Base-by-base conservation (phyloP, 2,888 invertebrate genomes). In the Halocaridina rubra region DNA sequence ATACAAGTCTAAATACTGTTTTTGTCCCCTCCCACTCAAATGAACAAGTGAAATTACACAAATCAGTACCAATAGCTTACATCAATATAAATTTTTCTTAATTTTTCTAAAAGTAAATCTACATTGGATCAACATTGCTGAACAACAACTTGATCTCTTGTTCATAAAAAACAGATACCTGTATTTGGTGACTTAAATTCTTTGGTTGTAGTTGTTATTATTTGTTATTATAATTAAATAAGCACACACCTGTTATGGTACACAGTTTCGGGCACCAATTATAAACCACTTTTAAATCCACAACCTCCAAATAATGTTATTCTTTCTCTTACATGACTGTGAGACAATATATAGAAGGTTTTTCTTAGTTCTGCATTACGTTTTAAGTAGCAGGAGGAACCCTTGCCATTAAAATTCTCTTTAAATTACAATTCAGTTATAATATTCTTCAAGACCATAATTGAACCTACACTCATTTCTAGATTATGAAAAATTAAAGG, bases 41-140 rank as follows among this genome's bases (percentile, higher is more conserved):
- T n/a, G n/a, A n/a, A n/a, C n/a, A n/a, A n/a, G 53, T 53, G 16
- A 53, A 53, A 53, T 53, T 19, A 53, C 53, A 53, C n/a, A 53
- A 53, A 53, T 53, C 19, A 53, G 53, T 53, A 53, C 53, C 53
- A 53, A 53, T 53, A 53, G 53, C 53, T 53, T 53, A 53, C 19
- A 19, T 19, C 53, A 53, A 19, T 53, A 53, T 53, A 19, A 10
- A n/a, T n/a, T n/a, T n/a, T n/a, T n/a, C n/a, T n/a, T n/a, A n/a
- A n/a, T n/a, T n/a, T n/a, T n/a, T n/a, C n/a, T n/a, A n/a, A n/a
- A n/a, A n/a, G n/a, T n/a, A n/a, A n/a, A n/a, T n/a, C n/a, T n/a
- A n/a, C n/a, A n/a, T n/a, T n/a, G 57, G 32, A 61, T 77, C 76
- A 77, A 77, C 27, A 77, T 77, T 77, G 76, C 76, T 77, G 76